Conservation (phyloP, 1,140 invertebrate genomes). For the Maconellicoccus hirsutus region DNA sequence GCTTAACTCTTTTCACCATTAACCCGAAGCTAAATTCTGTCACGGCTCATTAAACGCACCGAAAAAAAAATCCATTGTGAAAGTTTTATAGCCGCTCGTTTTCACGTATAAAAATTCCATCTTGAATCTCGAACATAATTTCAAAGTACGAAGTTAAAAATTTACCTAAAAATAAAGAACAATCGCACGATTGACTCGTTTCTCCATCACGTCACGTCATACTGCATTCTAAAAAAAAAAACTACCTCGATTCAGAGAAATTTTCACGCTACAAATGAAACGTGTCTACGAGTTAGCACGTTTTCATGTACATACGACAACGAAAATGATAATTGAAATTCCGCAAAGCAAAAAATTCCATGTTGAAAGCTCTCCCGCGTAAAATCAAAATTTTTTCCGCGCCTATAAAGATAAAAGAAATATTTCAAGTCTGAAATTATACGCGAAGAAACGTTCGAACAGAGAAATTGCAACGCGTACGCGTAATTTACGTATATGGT, state of each 20-base stretch:
- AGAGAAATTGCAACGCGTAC: background rate
- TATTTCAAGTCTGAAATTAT: background rate
- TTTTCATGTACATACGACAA: background rate
- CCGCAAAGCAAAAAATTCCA: background rate
- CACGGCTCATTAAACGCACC: background rate
- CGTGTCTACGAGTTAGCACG: background rate
- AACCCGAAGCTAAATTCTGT: background rate
- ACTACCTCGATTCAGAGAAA: background rate
- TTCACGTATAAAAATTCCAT: background rate
- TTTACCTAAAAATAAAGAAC: no score
- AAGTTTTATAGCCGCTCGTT: background rate
- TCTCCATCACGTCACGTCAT: no score
- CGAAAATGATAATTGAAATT: background rate
- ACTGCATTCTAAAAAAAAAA: no score
- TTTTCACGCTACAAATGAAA: background rate
- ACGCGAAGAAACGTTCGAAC: background rate
- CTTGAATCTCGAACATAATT: no score
- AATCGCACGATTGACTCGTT: no score
- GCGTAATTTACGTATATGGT: background rate
- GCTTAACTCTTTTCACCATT: background rate
- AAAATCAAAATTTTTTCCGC: slow-evolving; percentile 1
- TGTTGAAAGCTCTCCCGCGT: background rate
- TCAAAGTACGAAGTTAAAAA: no score
- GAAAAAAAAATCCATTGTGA: background rate
- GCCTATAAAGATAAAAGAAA: background rate